phyloP scores from a whole-genome alignment of 2,113 vertebrate genomes.

The Helogale parvula region DNA sequence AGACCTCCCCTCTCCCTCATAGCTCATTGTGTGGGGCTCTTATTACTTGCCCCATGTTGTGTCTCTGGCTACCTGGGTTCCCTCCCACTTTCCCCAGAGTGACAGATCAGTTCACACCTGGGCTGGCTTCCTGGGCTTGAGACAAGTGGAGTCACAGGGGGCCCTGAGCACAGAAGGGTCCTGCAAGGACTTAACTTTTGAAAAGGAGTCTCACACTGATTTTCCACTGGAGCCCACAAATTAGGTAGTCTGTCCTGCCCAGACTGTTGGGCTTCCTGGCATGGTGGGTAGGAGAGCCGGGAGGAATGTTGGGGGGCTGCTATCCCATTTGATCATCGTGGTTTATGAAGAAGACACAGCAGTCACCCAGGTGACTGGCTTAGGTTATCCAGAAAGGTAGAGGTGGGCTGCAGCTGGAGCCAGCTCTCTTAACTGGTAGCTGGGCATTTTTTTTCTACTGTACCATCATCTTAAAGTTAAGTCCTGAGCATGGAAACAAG shows the following conservation, averaged over 20 bases:
- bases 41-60: neutral
- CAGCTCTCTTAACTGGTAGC: neutral
- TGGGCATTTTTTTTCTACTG: neutral
- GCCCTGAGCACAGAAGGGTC: neutral
- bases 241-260: neutral
- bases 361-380: neutral
- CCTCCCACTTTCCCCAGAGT: neutral
- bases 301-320: neutral
- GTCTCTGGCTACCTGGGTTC: neutral
- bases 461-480: neutral
- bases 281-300: neutral
- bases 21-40: neutral
- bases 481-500: neutral
- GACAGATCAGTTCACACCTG: neutral
- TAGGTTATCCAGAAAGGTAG: neutral
- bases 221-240: neutral
- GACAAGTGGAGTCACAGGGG: neutral
- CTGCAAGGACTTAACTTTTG: neutral
- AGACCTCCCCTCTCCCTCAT: accelerated
- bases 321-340: neutral
- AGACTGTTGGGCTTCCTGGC: neutral
- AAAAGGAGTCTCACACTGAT: neutral
- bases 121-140: neutral
- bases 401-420: neutral
- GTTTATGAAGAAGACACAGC: neutral